phyloP scores from a whole-genome alignment of 2,888 invertebrate genomes.

The Thera britannica region DNA sequence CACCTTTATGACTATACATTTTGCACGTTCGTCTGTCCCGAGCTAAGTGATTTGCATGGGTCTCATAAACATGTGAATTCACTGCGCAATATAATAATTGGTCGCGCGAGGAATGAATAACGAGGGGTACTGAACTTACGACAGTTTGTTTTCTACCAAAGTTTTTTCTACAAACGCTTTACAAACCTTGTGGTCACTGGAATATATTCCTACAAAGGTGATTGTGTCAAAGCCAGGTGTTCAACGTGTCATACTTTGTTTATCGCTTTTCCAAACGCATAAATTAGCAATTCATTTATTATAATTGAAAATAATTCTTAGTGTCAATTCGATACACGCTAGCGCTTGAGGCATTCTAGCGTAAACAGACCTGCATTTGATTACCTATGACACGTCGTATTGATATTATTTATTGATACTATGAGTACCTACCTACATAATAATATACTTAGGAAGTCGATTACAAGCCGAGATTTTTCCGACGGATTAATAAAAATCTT shows the following conservation, averaged over 20 bases:
- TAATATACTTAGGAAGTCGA: too few species aligned
- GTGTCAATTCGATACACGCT: constrained; percentile 26
- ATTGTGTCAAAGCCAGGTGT: constrained; percentile 48
- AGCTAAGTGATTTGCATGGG: constrained; percentile 55
- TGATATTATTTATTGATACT: background rate
- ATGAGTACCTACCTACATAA: too few species aligned
- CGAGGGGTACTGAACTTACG: constrained; percentile 24
- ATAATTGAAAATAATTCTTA: constrained; percentile 51
- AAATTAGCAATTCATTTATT: constrained; percentile 64
- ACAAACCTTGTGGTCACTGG: background rate
- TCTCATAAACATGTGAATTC: constrained; percentile 60
- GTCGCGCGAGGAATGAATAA: constrained; percentile 48
- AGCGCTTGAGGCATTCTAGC: constrained; percentile 24
- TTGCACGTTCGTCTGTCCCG: constrained; percentile 18
- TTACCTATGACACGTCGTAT: constrained; percentile 12
- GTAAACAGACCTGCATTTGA: constrained; percentile 23
- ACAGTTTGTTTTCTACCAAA: background rate
- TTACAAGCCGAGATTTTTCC: too few species aligned
- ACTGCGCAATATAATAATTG: constrained; percentile 61
- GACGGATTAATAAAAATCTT: too few species aligned
- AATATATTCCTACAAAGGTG: constrained; percentile 28
- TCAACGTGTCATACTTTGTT: constrained; percentile 48
- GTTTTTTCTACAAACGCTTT: constrained; percentile 3
- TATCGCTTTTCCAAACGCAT: constrained; percentile 56
- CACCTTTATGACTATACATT: constrained; percentile 12